Evolutionary conservation across 2,888 invertebrate species (phyloP).

Genomic region (Pedicia rivosa): DNA sequence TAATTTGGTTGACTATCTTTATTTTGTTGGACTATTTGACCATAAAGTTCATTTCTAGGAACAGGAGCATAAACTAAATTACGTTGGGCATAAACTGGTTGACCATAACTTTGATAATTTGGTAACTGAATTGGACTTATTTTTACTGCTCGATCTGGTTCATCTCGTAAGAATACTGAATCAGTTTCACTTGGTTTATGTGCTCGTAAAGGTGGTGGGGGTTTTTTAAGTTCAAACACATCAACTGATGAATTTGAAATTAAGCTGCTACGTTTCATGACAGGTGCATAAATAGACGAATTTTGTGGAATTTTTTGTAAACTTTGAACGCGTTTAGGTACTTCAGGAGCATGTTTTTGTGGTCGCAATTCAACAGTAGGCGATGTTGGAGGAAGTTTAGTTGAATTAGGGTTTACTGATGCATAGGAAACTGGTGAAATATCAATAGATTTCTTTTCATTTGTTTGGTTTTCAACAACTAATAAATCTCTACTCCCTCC

Average conservation of each 20-base stretch:
- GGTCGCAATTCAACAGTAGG: neutral
- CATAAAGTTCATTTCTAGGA: too few relatives aligned
- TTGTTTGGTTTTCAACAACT: neutral
- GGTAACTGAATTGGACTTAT: neutral
- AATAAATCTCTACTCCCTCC: neutral
- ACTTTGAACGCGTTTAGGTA: conserved; percentile 25
- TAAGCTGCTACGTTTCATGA: conserved; percentile 25
- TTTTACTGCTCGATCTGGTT: neutral
- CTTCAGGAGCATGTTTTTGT: conserved; percentile 19
- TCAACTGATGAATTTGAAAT: conserved; percentile 24
- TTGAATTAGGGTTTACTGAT: conserved; percentile 19
- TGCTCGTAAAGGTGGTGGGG: conserved; percentile 12
- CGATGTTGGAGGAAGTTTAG: conserved; percentile 12
- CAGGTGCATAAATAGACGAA: conserved; percentile 24
- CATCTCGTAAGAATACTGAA: conserved; percentile 13
- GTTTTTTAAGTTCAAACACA: conserved; percentile 20
- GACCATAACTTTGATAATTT: too few relatives aligned
- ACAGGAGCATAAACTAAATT: too few relatives aligned
- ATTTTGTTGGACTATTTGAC: too few relatives aligned
- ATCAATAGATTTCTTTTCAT: conserved; percentile 16
- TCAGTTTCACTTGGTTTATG: conserved; percentile 15
- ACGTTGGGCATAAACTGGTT: too few relatives aligned
- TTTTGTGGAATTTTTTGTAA: conserved; percentile 15
- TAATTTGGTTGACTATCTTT: too few relatives aligned
- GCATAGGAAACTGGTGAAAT: conserved; percentile 27